Conservation (phyloP, 2,113 vertebrate species). For the Puma concolor region DNA sequence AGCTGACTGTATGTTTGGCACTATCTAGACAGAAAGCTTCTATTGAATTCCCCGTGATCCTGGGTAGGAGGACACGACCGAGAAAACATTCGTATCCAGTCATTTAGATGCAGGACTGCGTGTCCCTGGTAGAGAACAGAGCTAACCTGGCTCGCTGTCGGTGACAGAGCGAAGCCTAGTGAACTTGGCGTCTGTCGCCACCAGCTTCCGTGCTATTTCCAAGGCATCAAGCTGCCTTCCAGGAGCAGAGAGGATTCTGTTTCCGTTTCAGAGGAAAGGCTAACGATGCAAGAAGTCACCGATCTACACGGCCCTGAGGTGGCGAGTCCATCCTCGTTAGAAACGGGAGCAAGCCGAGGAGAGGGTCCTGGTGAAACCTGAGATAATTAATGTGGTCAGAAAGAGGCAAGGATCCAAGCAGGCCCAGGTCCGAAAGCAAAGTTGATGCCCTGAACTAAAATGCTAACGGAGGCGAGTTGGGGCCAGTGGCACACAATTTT, state of each 20-base stretch:
- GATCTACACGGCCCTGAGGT: background rate
- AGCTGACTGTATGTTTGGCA: background rate
- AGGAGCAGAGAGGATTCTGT: background rate
- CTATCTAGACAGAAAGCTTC: background rate
- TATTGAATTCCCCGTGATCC: background rate
- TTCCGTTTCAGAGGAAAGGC: slow-evolving; percentile 40
- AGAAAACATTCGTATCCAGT: background rate
- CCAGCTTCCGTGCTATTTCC: background rate
- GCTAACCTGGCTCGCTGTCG: background rate
- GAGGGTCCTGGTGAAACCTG: slow-evolving; percentile 26
- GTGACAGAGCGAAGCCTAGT: background rate
- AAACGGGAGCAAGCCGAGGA: slow-evolving; percentile 14
- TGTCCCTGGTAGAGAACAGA: background rate
- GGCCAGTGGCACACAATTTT: background rate
- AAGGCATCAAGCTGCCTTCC: background rate
- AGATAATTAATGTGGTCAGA: slow-evolving; percentile 41
- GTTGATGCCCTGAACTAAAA: slow-evolving; percentile 54
- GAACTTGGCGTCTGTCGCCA: background rate
- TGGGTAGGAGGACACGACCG: background rate
- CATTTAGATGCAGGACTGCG: background rate
- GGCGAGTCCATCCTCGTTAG: slow-evolving; percentile 43
- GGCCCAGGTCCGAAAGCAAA: slow-evolving; percentile 45
- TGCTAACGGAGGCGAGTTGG: slow-evolving; percentile 6
- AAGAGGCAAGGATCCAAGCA: slow-evolving; percentile 46
- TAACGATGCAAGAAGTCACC: background rate